Evolutionary conservation across 2,113 vertebrate species (phyloP).

Genomic region (Megaceryle torquata): DNA sequence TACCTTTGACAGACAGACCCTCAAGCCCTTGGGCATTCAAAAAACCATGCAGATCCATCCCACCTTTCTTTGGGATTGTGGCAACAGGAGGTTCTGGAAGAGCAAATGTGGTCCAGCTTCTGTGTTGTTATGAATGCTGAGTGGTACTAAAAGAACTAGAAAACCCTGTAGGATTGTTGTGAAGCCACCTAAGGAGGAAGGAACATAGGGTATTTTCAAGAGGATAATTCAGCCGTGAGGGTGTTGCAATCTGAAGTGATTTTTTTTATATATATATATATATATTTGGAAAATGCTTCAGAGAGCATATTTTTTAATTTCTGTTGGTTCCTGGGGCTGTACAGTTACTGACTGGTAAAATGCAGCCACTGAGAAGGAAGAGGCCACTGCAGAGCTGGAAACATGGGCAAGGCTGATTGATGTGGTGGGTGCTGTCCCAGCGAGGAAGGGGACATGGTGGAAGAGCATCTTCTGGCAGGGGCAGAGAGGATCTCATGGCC

Average conservation of each 20-base stretch:
- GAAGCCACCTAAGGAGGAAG: background rate
- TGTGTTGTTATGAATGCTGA: background rate
- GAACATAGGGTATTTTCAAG: background rate
- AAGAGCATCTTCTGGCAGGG: background rate
- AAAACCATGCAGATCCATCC: background rate
- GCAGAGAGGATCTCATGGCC: rapidly evolving
- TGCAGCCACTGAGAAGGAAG: rapidly evolving
- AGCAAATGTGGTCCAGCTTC: background rate
- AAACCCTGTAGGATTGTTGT: background rate
- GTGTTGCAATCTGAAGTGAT: background rate
- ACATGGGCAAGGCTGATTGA: rapidly evolving
- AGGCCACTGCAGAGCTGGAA: background rate
- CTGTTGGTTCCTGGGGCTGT: background rate
- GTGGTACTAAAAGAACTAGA: background rate
- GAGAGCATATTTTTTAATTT: background rate
- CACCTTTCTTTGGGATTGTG: background rate
- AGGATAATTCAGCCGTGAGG: background rate
- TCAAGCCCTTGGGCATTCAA: background rate
- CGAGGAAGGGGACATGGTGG: background rate
- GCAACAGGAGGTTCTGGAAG: background rate
- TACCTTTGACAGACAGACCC: background rate
- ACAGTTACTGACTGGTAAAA: background rate
- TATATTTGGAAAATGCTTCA: background rate
- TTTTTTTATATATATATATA: background rate
- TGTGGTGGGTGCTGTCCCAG: background rate